Conservation (phyloP, 2,113 vertebrate species). For the chimpanzee (Pan troglodytes) region DNA sequence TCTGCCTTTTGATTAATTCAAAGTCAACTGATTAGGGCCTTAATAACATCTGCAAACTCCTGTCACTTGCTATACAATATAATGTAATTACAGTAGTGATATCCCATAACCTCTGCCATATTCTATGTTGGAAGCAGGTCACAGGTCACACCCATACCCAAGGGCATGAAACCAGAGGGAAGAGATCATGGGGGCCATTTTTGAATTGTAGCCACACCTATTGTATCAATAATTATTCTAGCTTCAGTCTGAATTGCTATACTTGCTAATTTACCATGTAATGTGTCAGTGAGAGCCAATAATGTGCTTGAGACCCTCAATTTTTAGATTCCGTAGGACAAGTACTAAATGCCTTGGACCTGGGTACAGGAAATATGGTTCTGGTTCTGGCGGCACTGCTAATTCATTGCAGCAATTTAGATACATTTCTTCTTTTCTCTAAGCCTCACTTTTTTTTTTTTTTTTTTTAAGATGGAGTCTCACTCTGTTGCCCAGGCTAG, state of each 20-base stretch:
- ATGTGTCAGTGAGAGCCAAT: not conserved
- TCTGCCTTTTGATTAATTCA: not conserved
- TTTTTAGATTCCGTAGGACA: not conserved
- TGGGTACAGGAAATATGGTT: not conserved
- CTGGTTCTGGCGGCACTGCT: not conserved
- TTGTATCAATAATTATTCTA: not conserved
- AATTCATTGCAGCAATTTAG: not conserved
- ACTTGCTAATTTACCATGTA: not conserved
- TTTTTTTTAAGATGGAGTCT: too few species aligned
- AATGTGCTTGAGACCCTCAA: not conserved
- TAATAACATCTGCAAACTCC: not conserved
- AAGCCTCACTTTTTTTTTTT: not conserved
- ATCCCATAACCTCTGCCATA: not conserved
- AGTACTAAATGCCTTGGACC: not conserved
- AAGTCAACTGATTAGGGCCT: not conserved
- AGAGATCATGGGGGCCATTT: not conserved
- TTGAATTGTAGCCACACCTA: not conserved
- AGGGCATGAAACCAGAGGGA: not conserved
- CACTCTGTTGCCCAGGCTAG: too few species aligned
- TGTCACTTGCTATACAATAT: too few species aligned
- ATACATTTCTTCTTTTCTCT: not conserved
- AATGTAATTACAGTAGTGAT: not conserved
- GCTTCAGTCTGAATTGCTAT: not conserved
- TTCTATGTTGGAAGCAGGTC: not conserved
- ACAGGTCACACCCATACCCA: not conserved